These are phyloP conservation scores for Athalia circularis DNA, from an alignment of 2,888 invertebrate species.

Conservation along the genomic window DNA sequence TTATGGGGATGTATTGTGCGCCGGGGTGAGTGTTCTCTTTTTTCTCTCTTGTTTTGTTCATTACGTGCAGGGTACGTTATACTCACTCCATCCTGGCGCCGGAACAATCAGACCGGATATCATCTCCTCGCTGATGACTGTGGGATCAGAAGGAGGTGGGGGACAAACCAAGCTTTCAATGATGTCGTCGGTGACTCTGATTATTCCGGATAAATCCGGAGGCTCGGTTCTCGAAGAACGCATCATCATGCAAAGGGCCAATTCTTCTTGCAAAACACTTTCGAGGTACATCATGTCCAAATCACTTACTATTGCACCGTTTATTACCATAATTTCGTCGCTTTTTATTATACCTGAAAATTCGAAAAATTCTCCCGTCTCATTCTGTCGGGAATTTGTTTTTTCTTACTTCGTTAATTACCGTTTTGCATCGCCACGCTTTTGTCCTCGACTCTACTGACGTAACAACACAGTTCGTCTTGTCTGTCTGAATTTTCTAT, in stretches of 20 bases:
- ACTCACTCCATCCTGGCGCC: conserved; percentile 96
- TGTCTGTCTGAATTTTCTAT: conserved; percentile 97
- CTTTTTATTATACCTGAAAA: conserved; percentile 94
- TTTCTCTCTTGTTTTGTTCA: no score
- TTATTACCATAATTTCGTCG: conserved; percentile 99
- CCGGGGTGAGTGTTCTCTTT: no score
- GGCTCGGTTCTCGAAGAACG: conserved; percentile 81
- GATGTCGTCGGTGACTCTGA: conserved; percentile 95
- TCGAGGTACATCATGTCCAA: conserved; percentile 99
- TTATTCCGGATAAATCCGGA: conserved; percentile 80
- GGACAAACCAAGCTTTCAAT: conserved; percentile 97
- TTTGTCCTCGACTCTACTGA: conserved; percentile 96
- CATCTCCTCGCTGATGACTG: conserved; percentile 96
- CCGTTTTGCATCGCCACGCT: conserved; percentile 98
- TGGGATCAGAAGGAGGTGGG: conserved; percentile 95
- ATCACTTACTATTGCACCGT: conserved; percentile 97
- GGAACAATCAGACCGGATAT: conserved; percentile 97
- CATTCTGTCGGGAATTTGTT: not conserved
- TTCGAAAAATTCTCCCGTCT: not conserved
- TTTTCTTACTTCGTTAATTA: conserved; percentile 74
- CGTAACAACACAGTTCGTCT: conserved; percentile 97
- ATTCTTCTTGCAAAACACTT: conserved; percentile 95
- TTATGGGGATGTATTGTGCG: not conserved
- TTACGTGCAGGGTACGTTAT: not conserved
- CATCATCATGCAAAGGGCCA: conserved; percentile 97